A percentile compares a stretch with the other conserved stretches of the same genome.
These are phyloP conservation scores for Grus americana DNA, from an alignment of 2,113 vertebrate species.

Conservation along the genomic window DNA sequence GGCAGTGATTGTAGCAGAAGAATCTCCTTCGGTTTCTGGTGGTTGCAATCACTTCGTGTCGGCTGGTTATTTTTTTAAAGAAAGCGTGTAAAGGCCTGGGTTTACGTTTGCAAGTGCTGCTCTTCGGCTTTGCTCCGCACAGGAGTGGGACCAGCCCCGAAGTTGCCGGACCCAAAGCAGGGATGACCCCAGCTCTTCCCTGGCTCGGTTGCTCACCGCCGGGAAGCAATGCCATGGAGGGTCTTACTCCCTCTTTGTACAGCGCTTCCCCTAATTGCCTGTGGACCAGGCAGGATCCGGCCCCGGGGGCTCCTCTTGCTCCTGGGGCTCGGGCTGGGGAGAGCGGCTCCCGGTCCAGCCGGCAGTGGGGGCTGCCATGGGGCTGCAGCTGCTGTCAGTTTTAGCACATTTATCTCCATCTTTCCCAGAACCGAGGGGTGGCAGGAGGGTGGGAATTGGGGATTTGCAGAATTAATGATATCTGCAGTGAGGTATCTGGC, in stretches of 20 bases:
- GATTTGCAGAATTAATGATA: constrained; percentile 53
- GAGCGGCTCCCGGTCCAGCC: not conserved
- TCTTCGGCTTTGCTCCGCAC: fast-evolving
- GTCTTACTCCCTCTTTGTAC: not conserved
- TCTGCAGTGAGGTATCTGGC: constrained; percentile 14
- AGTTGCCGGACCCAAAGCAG: not conserved
- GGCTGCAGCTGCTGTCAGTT: not conserved
- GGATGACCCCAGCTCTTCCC: not conserved
- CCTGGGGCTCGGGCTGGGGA: not conserved
- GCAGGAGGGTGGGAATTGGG: not conserved
- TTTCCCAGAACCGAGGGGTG: not conserved
- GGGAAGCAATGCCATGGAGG: not conserved
- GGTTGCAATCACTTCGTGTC: not conserved
- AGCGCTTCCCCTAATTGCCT: fast-evolving
- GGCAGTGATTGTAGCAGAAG: not conserved
- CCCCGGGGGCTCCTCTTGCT: not conserved
- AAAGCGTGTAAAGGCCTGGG: fast-evolving
- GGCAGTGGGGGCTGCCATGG: not conserved
- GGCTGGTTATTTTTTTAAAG: not conserved
- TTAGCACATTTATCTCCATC: not conserved
- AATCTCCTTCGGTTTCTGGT: not conserved
- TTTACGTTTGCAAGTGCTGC: not conserved
- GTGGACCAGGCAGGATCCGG: not conserved
- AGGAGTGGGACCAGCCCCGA: fast-evolving
- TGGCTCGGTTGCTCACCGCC: not conserved